Evolutionary conservation across 2,888 invertebrate species (phyloP).

Genomic region (Carterocephalus palaemon): DNA sequence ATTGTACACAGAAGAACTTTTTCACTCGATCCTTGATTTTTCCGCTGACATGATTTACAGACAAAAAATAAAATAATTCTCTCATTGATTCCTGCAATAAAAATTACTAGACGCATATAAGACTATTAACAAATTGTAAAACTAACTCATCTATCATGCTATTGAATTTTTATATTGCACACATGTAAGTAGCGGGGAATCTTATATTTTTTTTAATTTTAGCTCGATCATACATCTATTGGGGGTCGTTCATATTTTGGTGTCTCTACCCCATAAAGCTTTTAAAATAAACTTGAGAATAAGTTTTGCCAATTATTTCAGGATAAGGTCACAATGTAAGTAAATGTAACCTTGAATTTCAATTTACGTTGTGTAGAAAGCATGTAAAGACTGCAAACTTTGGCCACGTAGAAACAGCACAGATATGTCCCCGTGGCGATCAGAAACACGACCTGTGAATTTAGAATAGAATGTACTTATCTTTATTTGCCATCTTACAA

Average conservation of each 20-base stretch:
- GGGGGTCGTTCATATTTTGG: no score
- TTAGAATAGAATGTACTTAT: slow-evolving; percentile 2
- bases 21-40: slow-evolving; percentile 67
- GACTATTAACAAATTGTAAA: slow-evolving; percentile 2
- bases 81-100: slow-evolving; percentile 62
- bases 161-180: slow-evolving; percentile 15
- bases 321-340: slow-evolving; percentile 16
- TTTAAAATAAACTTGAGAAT: no score
- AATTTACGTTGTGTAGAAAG: slow-evolving; percentile 55
- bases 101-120: slow-evolving; percentile 3
- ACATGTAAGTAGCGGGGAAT: slow-evolving; percentile 23
- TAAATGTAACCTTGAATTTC: slow-evolving; percentile 57
- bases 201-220: slow-evolving; percentile 8
- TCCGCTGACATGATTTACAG: slow-evolving; percentile 63
- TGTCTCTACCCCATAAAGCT: no score
- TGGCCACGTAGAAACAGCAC: slow-evolving; percentile 57
- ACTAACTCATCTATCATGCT: no score
- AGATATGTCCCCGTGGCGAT: slow-evolving; percentile 55
- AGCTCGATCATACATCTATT: no score
- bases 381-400: slow-evolving; percentile 58
- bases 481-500: no score
- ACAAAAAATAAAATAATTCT: slow-evolving; percentile 68
- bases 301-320: no score
- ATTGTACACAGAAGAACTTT: slow-evolving; percentile 70
- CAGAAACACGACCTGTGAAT: slow-evolving; percentile 51